A percentile compares a stretch with the other conserved stretches of the same genome.
Evolutionary conservation across 2,888 invertebrate species (phyloP).

Genomic region (Tetramorium bicarinatum): DNA sequence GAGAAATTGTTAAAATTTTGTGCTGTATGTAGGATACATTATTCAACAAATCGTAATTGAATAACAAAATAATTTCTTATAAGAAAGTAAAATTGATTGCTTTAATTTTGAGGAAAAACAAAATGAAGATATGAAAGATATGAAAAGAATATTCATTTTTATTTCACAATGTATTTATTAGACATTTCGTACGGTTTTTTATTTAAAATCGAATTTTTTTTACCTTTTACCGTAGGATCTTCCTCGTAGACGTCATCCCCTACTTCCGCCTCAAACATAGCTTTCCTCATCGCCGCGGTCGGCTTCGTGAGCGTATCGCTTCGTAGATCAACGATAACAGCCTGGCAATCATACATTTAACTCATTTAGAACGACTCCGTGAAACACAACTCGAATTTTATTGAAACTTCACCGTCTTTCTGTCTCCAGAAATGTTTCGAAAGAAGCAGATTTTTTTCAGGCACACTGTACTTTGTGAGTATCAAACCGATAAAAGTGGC

Average conservation of each 20-base stretch:
- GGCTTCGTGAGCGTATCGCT: conserved; percentile 97
- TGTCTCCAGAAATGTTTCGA: neutral
- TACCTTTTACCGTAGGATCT: conserved; percentile 94
- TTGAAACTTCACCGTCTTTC: neutral
- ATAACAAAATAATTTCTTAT: neutral
- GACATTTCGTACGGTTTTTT: too few relatives aligned
- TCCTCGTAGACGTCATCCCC: conserved; percentile 98
- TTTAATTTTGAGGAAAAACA: neutral
- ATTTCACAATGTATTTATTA: neutral
- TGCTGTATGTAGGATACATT: too few relatives aligned
- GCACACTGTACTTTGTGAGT: too few relatives aligned
- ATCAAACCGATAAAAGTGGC: neutral
- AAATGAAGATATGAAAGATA: neutral
- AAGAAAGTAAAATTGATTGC: neutral
- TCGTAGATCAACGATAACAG: conserved; percentile 91
- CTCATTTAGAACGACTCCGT: neutral
- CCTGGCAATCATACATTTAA: conserved; percentile 42
- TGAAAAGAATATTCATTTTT: neutral
- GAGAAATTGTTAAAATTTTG: neutral
- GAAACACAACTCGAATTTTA: neutral
- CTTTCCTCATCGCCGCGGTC: conserved; percentile 93
- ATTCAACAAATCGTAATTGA: too few relatives aligned
- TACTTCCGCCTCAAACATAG: conserved; percentile 94
- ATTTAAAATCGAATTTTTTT: neutral
- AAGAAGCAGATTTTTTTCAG: neutral